Base-by-base conservation (phyloP, 2,888 invertebrate species). In the Drosophila mimica region DNA sequence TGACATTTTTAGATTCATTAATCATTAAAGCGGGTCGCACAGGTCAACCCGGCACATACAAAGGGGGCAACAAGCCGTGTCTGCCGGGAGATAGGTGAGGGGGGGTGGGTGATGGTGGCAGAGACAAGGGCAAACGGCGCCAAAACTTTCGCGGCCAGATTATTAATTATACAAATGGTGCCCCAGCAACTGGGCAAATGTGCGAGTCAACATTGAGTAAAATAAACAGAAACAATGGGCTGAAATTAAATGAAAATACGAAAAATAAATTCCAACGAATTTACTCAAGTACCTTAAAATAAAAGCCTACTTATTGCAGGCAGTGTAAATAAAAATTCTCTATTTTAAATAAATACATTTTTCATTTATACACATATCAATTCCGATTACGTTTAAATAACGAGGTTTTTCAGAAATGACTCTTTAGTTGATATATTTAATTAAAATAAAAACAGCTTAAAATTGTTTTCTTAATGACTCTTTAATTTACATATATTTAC, bases 1-100 rank as follows among this genome's bases (percentile, higher is more conserved):
- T 86, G 85, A 88, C 83, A 83, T 72, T 84, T 82, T 83, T 76
- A 76, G 84, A 75, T 83, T 82, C 85, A 86, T 86, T 86, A 86
- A 86, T 86, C 85, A 86, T 88, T 88, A 66, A 86, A 72, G 81
- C 60, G 68, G 76, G 66, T 70, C 70, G 73, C 79, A 56, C 80
- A 80, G 69, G 76, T 74, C 80, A 76, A 68, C 80, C 65, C 56
- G 61, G 60, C 80, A 66, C 54, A 70, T 73, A 78, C 71, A 62
- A 66, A 46, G 61, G 56, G 36, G 30, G 56, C 59, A 64, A 51
- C 57, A 33, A n/a, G 46, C 48, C 30, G 30, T 34, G 57, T 36
- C 33, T 28, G 28, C 11, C 17, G 53, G 15, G 15, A 20, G n/a
- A 9, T 8, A 6, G 3, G 52, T 13, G 33, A 3, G 31, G 3